These are phyloP conservation scores for Lepus americanus DNA, from an alignment of 2,113 vertebrate species.

Conservation along the genomic window DNA sequence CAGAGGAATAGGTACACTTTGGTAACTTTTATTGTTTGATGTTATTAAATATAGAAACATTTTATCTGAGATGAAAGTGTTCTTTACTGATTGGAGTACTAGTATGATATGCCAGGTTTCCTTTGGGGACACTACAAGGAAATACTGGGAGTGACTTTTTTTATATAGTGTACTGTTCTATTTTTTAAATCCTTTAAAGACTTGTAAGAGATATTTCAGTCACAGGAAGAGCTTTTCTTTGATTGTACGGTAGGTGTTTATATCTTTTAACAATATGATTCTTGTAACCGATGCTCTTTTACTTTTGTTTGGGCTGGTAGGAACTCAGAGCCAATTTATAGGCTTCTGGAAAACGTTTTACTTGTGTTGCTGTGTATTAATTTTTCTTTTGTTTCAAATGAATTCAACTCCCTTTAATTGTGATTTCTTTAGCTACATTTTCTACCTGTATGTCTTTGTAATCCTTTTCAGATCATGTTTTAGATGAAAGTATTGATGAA, in stretches of 20 bases:
- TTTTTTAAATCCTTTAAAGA: slow-evolving; percentile 27
- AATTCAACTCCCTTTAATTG: slow-evolving; percentile 27
- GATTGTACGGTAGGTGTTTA: background rate
- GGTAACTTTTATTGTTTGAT: background rate
- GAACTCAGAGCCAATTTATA: slow-evolving; percentile 14
- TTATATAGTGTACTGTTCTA: background rate
- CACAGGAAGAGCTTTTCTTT: slow-evolving; percentile 44
- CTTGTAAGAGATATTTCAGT: background rate
- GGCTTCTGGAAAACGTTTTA: slow-evolving; percentile 10
- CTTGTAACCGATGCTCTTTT: background rate
- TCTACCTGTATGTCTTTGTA: slow-evolving; percentile 17
- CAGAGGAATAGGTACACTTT: background rate
- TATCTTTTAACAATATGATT: slow-evolving; percentile 33
- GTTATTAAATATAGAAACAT: slow-evolving; percentile 42
- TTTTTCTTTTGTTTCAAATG: background rate
- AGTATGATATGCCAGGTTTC: background rate
- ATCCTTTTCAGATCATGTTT: slow-evolving; percentile 46
- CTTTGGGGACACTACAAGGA: background rate
- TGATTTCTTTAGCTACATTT: slow-evolving; percentile 34
- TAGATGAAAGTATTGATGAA: slow-evolving; percentile 39
- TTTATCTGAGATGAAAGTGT: background rate
- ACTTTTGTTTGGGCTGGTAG: background rate
- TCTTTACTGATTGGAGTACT: slow-evolving; percentile 11
- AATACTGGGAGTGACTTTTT: background rate
- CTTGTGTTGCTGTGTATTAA: slow-evolving; percentile 22